Conservation (phyloP, 2,888 invertebrate species). For the Mesopsocus fuscifrons region DNA sequence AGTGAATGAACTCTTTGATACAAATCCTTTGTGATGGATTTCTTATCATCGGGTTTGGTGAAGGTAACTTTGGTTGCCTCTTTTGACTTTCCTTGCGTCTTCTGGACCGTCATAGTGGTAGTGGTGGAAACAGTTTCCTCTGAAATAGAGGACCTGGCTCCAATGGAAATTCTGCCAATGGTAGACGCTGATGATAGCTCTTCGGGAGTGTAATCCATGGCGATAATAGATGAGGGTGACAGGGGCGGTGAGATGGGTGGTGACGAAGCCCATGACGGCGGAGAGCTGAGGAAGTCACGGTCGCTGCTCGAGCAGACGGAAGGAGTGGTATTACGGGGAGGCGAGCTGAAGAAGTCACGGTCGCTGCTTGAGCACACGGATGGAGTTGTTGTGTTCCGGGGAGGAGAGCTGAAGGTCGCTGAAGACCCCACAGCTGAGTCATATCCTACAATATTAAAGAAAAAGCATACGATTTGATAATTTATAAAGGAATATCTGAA, state of each 20-base stretch:
- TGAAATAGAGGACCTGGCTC: neutral
- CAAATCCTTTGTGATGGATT: constrained; percentile 6
- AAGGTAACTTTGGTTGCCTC: constrained; percentile 19
- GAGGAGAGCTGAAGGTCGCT: constrained; percentile 31
- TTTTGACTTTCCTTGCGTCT: constrained; percentile 21
- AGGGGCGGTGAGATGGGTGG: constrained; percentile 37
- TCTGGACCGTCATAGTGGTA: constrained; percentile 10
- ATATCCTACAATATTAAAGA: constrained; percentile 20
- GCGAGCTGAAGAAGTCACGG: constrained; percentile 29
- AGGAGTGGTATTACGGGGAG: too few relatives aligned
- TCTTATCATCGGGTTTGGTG: constrained; percentile 2
- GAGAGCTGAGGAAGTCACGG: constrained; percentile 29
- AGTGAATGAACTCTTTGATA: constrained; percentile 9
- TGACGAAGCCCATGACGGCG: constrained; percentile 36
- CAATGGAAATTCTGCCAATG: constrained; percentile 11
- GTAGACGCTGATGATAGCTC: constrained; percentile 23
- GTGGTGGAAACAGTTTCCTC: neutral
- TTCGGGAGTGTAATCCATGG: constrained; percentile 29
- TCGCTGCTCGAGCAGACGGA: constrained; percentile 17
- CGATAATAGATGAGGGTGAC: neutral
- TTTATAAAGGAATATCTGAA: too few relatives aligned
- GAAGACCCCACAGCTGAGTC: constrained; percentile 49
- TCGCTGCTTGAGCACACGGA: constrained; percentile 17
- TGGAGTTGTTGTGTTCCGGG: constrained; percentile 27
- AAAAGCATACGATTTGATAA: too few relatives aligned